Evolutionary conservation across 2,888 invertebrate genomes (phyloP).

Genomic region (Entomobrya multifasciata): DNA sequence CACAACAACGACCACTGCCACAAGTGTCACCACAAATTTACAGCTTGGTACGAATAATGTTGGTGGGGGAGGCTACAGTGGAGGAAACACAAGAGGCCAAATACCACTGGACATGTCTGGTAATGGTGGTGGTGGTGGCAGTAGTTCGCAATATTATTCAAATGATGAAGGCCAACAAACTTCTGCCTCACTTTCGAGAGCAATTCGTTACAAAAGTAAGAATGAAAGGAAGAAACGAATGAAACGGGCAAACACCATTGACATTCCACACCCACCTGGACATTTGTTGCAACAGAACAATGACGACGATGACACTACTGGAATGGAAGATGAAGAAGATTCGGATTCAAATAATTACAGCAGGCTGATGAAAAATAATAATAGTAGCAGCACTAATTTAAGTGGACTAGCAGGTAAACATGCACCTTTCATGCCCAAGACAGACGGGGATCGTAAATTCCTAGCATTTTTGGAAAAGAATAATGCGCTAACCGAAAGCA

Average conservation of each 20-base stretch:
- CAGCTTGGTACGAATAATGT: conserved; percentile 38
- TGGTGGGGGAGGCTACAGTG: conserved; percentile 39
- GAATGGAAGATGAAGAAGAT: conserved; percentile 82
- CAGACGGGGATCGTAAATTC: conserved; percentile 92
- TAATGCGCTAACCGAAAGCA: conserved; percentile 81
- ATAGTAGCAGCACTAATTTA: conserved; percentile 80
- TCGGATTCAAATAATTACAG: conserved; percentile 77
- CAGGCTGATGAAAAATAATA: conserved; percentile 19
- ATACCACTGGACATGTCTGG: conserved; percentile 22
- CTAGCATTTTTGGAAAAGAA: conserved; percentile 90
- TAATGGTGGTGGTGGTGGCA: not conserved
- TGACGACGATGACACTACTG: conserved; percentile 81
- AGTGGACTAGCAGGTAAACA: conserved; percentile 79
- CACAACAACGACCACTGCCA: conserved; percentile 7
- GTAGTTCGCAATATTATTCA: conserved; percentile 42
- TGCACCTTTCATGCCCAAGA: conserved; percentile 86
- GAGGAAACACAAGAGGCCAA: conserved; percentile 42
- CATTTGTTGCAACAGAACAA: conserved; percentile 80
- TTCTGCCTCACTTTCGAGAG: conserved; percentile 67
- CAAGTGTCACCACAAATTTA: conserved; percentile 52
- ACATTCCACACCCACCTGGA: conserved; percentile 88
- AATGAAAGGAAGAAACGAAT: conserved; percentile 87
- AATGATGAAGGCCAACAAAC: conserved; percentile 70
- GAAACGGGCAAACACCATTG: conserved; percentile 94
- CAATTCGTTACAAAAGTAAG: conserved; percentile 78